Conservation (phyloP, 2,888 invertebrate species). For the Tuberolachnus salignus region DNA sequence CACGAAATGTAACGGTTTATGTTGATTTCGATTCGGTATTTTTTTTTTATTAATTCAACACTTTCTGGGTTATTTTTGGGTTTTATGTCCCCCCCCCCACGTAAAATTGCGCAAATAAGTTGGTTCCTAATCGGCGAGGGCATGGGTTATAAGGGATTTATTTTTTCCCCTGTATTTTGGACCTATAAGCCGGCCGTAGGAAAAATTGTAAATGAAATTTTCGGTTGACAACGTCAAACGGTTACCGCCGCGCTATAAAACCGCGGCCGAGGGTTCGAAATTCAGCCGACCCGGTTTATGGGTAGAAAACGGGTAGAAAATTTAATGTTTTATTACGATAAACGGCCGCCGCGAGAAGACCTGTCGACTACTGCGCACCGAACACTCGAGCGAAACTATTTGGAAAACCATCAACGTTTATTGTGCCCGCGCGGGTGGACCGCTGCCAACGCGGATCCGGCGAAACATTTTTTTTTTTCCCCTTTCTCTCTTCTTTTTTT, state of each 20-base stretch:
- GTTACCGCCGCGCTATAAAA: neutral
- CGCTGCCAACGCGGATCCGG: neutral
- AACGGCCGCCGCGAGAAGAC: neutral
- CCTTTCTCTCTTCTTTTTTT: neutral
- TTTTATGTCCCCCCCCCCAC: no score
- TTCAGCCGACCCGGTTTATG: neutral
- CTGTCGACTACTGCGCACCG: neutral
- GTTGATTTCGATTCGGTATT: no score
- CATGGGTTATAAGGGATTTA: no score
- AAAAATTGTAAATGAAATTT: no score
- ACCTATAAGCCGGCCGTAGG: no score
- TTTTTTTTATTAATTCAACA: no score
- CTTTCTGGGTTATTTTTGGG: no score
- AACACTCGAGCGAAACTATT: conserved; percentile 5
- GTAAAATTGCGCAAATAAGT: no score
- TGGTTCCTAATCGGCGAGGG: no score
- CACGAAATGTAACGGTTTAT: no score
- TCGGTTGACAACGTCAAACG: no score
- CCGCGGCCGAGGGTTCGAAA: neutral
- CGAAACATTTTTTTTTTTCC: neutral
- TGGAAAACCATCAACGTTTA: conserved; percentile 6
- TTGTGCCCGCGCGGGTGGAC: neutral
- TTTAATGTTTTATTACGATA: neutral
- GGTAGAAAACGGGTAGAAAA: neutral
- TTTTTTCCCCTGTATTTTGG: no score